These are phyloP conservation scores for Mesochorus sp. DNA, from an alignment of 2,888 invertebrate species.

Conservation along the genomic window DNA sequence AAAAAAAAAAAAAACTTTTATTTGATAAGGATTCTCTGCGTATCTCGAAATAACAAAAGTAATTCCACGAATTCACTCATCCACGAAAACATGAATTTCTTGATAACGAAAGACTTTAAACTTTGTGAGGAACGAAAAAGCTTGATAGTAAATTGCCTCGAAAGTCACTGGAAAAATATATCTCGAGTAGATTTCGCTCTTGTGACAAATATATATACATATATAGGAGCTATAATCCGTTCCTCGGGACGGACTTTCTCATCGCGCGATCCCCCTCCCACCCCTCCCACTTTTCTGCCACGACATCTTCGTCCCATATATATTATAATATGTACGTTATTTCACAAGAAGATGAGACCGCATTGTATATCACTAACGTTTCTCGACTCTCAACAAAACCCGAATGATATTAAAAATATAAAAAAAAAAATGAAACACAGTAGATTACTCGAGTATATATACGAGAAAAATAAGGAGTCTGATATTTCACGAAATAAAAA, in stretches of 20 bases:
- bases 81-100: background rate
- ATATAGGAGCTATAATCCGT: background rate
- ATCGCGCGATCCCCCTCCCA: background rate
- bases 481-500: background rate
- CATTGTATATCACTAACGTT: constrained; percentile 15
- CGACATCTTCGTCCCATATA: constrained; percentile 8
- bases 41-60: background rate
- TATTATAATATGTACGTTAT: constrained; percentile 27
- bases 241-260: constrained; percentile 20
- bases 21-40: too few species aligned
- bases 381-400: constrained; percentile 7
- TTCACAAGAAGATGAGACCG: constrained; percentile 20
- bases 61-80: background rate
- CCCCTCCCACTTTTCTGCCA: too few species aligned
- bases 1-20: background rate
- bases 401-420: constrained; percentile 32
- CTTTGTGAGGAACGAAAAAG: background rate
- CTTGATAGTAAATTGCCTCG: constrained; percentile 16
- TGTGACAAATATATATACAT: background rate
- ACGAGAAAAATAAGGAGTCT: background rate
- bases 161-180: constrained; percentile 28
- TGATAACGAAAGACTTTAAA: constrained; percentile 17
- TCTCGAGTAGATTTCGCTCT: constrained; percentile 26
- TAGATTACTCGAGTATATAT: background rate
- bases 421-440: background rate